Percentiles rank a stretch among this genome's conserved stretches.
phyloP scores from a whole-genome alignment of 2,888 invertebrate species.

The Heliconius hortense region DNA sequence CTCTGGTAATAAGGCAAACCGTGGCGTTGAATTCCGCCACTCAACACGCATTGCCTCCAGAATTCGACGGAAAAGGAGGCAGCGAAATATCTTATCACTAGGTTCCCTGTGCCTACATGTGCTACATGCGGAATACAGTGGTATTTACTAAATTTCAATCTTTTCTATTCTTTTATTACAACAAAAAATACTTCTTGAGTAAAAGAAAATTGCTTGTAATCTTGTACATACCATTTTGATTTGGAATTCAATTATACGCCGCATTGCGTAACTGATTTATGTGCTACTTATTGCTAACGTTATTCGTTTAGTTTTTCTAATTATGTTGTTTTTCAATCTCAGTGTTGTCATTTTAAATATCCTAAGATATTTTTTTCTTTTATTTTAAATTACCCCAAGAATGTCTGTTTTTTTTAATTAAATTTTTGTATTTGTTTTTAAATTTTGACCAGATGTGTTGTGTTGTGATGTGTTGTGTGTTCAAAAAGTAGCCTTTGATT shows the following conservation, averaged over 20 bases:
- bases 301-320: not conserved
- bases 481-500: not conserved
- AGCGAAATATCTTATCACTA: too few relatives aligned
- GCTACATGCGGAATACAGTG: too few relatives aligned
- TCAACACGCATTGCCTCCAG: too few relatives aligned
- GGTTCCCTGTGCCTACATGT: too few relatives aligned
- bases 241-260: constrained; percentile 6
- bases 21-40: too few relatives aligned
- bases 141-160: too few relatives aligned
- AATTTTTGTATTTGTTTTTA: not conserved
- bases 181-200: not conserved
- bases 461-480: too few relatives aligned
- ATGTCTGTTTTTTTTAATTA: too few relatives aligned
- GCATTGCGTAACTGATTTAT: constrained; percentile 13
- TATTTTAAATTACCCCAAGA: not conserved
- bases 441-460: not conserved
- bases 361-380: not conserved
- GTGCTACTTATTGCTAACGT: not conserved
- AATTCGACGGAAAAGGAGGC: too few relatives aligned
- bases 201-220: constrained; percentile 7
- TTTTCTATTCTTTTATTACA: not conserved
- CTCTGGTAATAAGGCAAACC: too few relatives aligned
- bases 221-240: not conserved
- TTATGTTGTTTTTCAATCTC: not conserved
- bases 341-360: not conserved